Percentiles rank a stretch among this genome's conserved stretches.
Evolutionary conservation across 2,113 vertebrate genomes (phyloP).

Genomic region (Sturnira hondurensis): DNA sequence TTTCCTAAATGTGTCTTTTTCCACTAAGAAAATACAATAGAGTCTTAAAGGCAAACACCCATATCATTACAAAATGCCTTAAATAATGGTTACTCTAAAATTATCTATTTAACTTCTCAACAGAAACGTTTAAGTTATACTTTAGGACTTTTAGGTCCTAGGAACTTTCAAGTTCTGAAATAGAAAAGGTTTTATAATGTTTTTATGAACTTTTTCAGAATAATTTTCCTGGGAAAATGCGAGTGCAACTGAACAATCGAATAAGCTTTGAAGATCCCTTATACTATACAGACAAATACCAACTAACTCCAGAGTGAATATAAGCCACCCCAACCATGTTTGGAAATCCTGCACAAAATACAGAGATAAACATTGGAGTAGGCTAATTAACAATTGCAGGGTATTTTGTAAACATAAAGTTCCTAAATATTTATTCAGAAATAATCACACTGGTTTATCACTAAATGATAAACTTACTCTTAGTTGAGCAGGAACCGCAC

Average conservation of each 20-base stretch:
- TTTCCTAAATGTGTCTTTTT: neutral
- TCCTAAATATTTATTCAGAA: conserved; percentile 27
- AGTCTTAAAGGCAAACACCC: neutral
- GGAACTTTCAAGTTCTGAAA: neutral
- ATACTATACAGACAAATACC: neutral
- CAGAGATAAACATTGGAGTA: neutral
- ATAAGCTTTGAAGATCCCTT: neutral
- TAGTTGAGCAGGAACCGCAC: neutral
- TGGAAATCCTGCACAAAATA: neutral
- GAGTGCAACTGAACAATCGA: neutral
- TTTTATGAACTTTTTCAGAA: neutral
- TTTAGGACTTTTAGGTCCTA: neutral
- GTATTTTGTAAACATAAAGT: conserved; percentile 32
- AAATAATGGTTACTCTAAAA: neutral
- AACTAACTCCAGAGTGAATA: neutral
- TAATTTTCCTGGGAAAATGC: conserved; percentile 8
- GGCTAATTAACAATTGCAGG: neutral
- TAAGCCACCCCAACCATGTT: neutral
- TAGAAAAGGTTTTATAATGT: neutral
- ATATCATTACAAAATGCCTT: conserved; percentile 1
- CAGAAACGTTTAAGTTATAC: neutral
- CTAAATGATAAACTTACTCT: conserved; percentile 17
- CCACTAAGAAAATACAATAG: neutral
- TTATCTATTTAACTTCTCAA: conserved; percentile 24
- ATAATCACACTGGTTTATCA: neutral